phyloP scores from a whole-genome alignment of 2,888 invertebrate species.

The Drosophila buzzatii region DNA sequence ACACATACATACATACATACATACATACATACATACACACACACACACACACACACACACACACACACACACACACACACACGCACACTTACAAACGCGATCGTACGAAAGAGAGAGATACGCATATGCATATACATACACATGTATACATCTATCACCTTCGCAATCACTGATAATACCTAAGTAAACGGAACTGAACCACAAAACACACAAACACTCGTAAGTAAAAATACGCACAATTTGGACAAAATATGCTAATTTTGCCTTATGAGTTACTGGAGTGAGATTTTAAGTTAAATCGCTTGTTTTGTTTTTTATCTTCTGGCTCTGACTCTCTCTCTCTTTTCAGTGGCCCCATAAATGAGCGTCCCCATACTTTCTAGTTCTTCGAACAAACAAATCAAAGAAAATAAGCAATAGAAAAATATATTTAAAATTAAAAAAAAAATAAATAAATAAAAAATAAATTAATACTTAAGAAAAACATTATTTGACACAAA shows the following conservation, averaged over 20 bases:
- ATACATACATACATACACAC: no score
- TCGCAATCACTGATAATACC: slow-evolving; percentile 65
- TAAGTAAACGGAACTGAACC: slow-evolving; percentile 38
- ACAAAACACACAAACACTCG: slow-evolving; percentile 9
- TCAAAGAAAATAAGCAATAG: neutral
- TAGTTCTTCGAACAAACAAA: slow-evolving; percentile 1
- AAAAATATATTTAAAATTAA: neutral
- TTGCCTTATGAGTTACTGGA: slow-evolving; percentile 33
- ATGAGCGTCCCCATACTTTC: slow-evolving; percentile 15
- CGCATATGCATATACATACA: slow-evolving; percentile 11
- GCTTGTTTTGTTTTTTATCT: slow-evolving; percentile 3
- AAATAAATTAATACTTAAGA: neutral
- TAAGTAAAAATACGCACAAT: slow-evolving; percentile 45
- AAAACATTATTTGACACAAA: slow-evolving; percentile 47
- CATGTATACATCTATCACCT: slow-evolving; percentile 37
- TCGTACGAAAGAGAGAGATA: neutral
- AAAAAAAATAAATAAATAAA: slow-evolving; percentile 1
- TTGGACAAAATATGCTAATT: slow-evolving; percentile 67
- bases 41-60: no score
- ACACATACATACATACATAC: no score
- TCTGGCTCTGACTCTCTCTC: neutral
- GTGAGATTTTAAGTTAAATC: slow-evolving; percentile 18
- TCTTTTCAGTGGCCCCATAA: slow-evolving; percentile 8
- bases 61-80: no score
- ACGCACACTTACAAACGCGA: neutral